Evolutionary conservation across 2,113 vertebrate genomes (phyloP).

Genomic region (Gallinago paraguaiae): DNA sequence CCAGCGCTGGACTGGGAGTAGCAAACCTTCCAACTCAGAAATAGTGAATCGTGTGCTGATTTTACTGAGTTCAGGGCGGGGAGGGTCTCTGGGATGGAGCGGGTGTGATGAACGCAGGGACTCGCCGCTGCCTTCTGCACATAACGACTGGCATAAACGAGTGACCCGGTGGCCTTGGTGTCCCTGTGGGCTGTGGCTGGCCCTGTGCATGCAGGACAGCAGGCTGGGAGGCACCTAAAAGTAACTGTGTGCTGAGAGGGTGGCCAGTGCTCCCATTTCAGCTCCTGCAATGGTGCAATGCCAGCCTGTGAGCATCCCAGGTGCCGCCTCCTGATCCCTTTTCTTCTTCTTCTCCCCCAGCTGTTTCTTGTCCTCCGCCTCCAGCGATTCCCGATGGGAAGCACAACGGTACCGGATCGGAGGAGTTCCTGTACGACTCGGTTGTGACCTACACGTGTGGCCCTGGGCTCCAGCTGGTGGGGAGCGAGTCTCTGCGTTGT

Average conservation of each 20-base stretch:
- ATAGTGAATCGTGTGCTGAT: accelerated
- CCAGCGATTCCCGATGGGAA: slow-evolving; percentile 37
- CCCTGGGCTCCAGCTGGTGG: slow-evolving; percentile 34
- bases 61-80: neutral
- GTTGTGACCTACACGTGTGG: slow-evolving; percentile 35
- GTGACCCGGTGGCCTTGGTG: accelerated
- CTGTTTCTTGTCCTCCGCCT: slow-evolving; percentile 21
- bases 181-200: neutral
- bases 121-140: neutral
- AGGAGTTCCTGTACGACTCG: neutral
- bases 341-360: neutral
- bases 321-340: neutral
- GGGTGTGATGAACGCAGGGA: neutral
- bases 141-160: neutral
- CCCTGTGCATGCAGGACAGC: too few relatives aligned
- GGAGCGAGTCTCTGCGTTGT: slow-evolving; percentile 44
- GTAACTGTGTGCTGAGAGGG: accelerated
- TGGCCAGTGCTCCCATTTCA: neutral
- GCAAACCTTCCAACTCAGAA: neutral
- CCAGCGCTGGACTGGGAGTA: neutral
- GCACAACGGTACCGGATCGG: neutral
- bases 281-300: accelerated
- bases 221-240: neutral
- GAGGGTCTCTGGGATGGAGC: neutral
- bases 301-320: neutral